Percentiles rank a stretch among this genome's conserved stretches.
Evolutionary conservation across 2,888 invertebrate species (phyloP).

Genomic region (Hemithea aestivaria): DNA sequence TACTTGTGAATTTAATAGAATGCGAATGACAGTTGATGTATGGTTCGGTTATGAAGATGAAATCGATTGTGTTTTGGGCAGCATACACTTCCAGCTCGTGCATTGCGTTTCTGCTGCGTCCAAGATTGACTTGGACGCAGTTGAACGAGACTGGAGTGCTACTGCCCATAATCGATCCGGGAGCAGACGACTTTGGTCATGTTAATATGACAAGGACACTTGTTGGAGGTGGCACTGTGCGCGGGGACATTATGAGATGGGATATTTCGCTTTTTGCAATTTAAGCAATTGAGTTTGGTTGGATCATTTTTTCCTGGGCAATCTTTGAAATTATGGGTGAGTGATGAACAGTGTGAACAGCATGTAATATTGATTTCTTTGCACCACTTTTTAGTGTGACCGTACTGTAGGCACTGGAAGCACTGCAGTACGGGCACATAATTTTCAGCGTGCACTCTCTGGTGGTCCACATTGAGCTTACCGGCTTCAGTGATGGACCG

Average conservation of each 20-base stretch:
- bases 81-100: background rate
- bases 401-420: slow-evolving; percentile 21
- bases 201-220: background rate
- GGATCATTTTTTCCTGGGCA: slow-evolving; percentile 8
- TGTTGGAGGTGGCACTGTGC: slow-evolving; percentile 6
- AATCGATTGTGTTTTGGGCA: background rate
- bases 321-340: slow-evolving; percentile 2
- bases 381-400: slow-evolving; percentile 18
- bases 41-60: background rate
- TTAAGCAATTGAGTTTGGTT: slow-evolving; percentile 10
- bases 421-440: slow-evolving; percentile 22
- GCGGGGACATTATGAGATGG: background rate
- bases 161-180: background rate
- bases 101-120: background rate
- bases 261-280: slow-evolving; percentile 14
- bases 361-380: background rate
- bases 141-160: background rate
- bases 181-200: background rate
- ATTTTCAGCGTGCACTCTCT: slow-evolving; percentile 9
- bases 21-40: no score
- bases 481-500: background rate
- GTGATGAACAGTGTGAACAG: slow-evolving; percentile 20
- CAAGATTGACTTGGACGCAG: slow-evolving; percentile 17
- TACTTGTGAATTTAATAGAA: background rate
- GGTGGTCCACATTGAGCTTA: slow-evolving; percentile 14